Conservation (phyloP, 2,888 invertebrate species). For the Aradus depressus region DNA sequence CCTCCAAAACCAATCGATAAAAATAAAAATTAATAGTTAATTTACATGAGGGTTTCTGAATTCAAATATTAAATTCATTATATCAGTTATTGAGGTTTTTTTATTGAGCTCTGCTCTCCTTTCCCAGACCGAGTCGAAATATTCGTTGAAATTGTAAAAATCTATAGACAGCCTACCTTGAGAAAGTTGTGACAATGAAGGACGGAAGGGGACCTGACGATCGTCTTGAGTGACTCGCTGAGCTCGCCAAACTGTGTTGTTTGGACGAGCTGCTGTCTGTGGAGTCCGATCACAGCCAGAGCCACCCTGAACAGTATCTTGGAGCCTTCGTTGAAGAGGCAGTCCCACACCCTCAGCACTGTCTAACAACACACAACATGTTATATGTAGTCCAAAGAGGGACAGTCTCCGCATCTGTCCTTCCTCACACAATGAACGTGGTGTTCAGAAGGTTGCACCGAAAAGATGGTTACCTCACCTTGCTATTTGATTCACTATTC, state of each 20-base stretch:
- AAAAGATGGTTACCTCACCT: no score
- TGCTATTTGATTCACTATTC: no score
- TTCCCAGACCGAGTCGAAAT: conserved; percentile 4
- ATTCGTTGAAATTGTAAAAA: background rate
- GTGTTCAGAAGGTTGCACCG: no score
- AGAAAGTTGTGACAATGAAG: conserved; percentile 82
- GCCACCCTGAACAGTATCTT: conserved; percentile 86
- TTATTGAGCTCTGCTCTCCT: no score
- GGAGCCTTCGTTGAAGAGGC: conserved; percentile 86
- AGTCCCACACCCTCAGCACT: conserved; percentile 90
- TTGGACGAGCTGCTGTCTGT: conserved; percentile 56
- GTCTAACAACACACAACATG: conserved; percentile 46
- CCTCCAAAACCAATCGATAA: no score
- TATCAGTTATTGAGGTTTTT: background rate
- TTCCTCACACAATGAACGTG: no score
- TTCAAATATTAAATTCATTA: background rate
- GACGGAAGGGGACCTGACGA: conserved; percentile 65
- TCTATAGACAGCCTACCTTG: conserved; percentile 46
- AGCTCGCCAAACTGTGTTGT: conserved; percentile 71
- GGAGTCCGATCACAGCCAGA: conserved; percentile 65
- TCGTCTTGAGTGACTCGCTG: conserved; percentile 69
- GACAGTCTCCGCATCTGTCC: no score
- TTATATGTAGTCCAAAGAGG: no score
- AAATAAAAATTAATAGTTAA: no score
- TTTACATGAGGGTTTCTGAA: background rate